Evolutionary conservation across 2,888 invertebrate genomes (phyloP).

Genomic region (Lysandra coridon): DNA sequence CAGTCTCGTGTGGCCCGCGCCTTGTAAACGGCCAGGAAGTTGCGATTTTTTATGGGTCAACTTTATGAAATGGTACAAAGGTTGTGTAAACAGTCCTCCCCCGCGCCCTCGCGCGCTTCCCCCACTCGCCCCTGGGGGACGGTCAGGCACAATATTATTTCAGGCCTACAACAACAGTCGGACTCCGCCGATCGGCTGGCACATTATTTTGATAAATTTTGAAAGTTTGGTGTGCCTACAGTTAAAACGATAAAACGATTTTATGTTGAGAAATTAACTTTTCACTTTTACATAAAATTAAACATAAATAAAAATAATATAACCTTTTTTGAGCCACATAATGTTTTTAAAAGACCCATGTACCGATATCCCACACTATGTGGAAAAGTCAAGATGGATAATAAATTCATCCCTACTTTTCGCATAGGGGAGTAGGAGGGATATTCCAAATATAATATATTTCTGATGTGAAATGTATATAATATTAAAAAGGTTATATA

Average conservation of each 20-base stretch:
- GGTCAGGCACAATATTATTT: constrained; percentile 1
- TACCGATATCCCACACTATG: too few species aligned
- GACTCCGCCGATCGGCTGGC: neutral
- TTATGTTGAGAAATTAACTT: too few species aligned
- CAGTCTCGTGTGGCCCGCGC: neutral
- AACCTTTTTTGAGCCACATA: too few species aligned
- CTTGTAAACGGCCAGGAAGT: neutral
- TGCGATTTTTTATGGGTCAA: neutral
- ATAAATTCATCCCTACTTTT: too few species aligned
- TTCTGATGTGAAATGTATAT: too few species aligned
- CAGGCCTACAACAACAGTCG: neutral
- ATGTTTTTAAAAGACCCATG: too few species aligned
- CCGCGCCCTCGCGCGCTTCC: neutral
- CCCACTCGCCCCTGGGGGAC: neutral
- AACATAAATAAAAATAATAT: too few species aligned
- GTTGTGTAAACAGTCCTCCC: neutral
- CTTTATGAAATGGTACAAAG: constrained; percentile 8
- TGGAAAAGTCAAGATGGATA: too few species aligned
- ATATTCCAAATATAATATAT: too few species aligned
- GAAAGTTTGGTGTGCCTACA: neutral
- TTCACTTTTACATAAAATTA: too few species aligned
- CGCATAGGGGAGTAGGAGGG: too few species aligned
- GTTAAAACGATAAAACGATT: neutral
- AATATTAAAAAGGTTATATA: too few species aligned
- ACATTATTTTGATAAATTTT: neutral